Percentiles rank a stretch among this genome's conserved stretches.
Evolutionary conservation across 2,797 vertebrate species (phyloP).

Genomic region (Lycodopsis pacificus): DNA sequence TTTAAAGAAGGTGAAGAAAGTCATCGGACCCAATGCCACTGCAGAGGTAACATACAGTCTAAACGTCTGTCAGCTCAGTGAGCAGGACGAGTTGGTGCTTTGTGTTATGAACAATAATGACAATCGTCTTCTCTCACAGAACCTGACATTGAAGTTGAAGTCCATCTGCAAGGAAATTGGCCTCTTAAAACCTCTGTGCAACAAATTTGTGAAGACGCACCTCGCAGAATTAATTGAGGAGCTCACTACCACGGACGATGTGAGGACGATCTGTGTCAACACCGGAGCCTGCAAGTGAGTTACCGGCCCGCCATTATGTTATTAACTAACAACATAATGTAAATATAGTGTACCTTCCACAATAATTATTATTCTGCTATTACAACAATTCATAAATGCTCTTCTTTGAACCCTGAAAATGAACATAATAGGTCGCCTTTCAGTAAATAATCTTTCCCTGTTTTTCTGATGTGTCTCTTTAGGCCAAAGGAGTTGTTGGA

Average conservation of each 20-base stretch:
- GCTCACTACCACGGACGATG: constrained; percentile 58
- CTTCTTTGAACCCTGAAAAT: too few relatives aligned
- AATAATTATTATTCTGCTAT: neutral
- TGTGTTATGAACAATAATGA: neutral
- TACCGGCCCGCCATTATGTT: rapidly evolving
- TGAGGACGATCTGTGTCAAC: constrained; percentile 72
- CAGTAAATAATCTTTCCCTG: neutral
- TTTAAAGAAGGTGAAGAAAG: constrained; percentile 40
- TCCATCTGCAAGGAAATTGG: constrained; percentile 15
- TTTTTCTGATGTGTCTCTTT: constrained; percentile 37
- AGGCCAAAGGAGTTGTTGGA: constrained; percentile 50
- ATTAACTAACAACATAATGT: neutral
- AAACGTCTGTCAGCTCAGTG: neutral
- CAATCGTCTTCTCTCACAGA: constrained; percentile 39
- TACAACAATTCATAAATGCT: neutral
- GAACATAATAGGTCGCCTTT: too few relatives aligned
- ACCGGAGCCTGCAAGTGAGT: constrained; percentile 70
- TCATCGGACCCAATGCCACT: neutral
- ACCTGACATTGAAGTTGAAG: neutral
- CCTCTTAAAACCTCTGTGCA: constrained; percentile 33
- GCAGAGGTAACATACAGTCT: constrained; percentile 48
- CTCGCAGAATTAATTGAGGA: constrained; percentile 42
- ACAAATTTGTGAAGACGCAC: constrained; percentile 23
- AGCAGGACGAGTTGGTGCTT: neutral
- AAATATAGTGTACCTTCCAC: neutral